Evolutionary conservation across 2,113 vertebrate genomes (phyloP), one percentile per base, ranked within the genome.

Genomic region (Toxostoma redivivum): DNA sequence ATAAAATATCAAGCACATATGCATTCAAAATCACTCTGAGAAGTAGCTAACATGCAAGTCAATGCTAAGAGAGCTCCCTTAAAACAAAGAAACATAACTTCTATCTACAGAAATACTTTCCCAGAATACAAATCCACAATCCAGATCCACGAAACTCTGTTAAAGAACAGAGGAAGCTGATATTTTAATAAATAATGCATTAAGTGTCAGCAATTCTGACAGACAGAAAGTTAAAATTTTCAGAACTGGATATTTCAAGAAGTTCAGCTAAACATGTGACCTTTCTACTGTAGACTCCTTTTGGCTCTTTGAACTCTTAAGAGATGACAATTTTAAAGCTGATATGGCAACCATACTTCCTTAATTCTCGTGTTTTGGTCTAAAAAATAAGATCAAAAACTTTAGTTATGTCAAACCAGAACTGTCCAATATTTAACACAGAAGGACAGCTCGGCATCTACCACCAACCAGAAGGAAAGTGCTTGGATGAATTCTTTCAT

Each of bases 381-480:
- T 83, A 50, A 86, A 82, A 90, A 67, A 16, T 40, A 74, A 78
- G n/a, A 67, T 31, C 13, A 88, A 74, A 56, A 77, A 47, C 28
- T 72, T 72, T 0, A 82, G 19, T 80, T 85, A 60, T 11, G 50
- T 53, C 27, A 58, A 58, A 94, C 28, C 25, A 64, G 40, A 83
- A 67, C 38, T 35, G 11, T 38, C 42, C 9, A 35, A 11, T 69
- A 72, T 19, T 72, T 56, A 80, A 48, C 11, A 71, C 1, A 37
- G 18, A 74, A 69, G 6, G 48, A 61, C n/a, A 90, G 35, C 19
- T 87, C 12, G 8, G 48, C 24, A 16, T 53, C 45, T 94, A 67
- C 64, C 64, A 72, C 48, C 37, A 71, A 11, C 20, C 27, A 57
- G 35, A 62, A 44, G 11, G 15, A 15, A 86, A 83, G 11, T 11